phyloP scores from a whole-genome alignment of 1,140 invertebrate species.

The Drusus annulatus region DNA sequence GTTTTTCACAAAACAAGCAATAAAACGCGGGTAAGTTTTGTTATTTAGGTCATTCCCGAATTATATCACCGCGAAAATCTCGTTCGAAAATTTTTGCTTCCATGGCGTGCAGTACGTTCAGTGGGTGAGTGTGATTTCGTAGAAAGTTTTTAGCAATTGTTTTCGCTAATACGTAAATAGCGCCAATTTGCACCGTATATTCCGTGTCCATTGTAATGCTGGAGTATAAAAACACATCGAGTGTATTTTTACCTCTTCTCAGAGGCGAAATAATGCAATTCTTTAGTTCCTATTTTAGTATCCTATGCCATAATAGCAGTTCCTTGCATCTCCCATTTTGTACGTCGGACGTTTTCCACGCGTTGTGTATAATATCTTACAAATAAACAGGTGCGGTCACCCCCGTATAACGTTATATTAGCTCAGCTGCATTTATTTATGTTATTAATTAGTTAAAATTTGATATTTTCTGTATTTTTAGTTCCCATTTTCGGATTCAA shows the following conservation, averaged over 20 bases:
- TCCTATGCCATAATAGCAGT: conserved; percentile 25
- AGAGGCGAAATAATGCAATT: conserved; percentile 33
- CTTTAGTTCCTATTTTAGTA: conserved; percentile 48
- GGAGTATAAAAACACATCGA: conserved; percentile 23
- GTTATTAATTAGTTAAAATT: conserved; percentile 18
- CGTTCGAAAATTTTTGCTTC: conserved; percentile 37
- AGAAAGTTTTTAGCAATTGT: conserved; percentile 46
- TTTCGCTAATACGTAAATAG: background rate
- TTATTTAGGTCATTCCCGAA: conserved; percentile 7
- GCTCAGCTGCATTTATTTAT: conserved; percentile 14
- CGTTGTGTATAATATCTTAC: background rate
- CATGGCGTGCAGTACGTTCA: conserved; percentile 49
- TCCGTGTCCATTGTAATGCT: background rate
- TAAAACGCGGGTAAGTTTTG: conserved; percentile 33
- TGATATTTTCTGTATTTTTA: conserved; percentile 31
- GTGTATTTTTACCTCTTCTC: conserved; percentile 35
- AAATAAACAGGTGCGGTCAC: conserved; percentile 32
- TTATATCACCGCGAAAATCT: conserved; percentile 32
- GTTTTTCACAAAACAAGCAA: conserved; percentile 29
- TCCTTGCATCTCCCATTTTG: conserved; percentile 45
- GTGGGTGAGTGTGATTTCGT: conserved; percentile 46
- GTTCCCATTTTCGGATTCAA: conserved; percentile 13
- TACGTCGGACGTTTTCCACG: conserved; percentile 25
- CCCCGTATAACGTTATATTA: background rate
- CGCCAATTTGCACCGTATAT: background rate